These are phyloP conservation scores for Merops nubicus DNA, from an alignment of 2,113 vertebrate genomes.

Conservation along the genomic window DNA sequence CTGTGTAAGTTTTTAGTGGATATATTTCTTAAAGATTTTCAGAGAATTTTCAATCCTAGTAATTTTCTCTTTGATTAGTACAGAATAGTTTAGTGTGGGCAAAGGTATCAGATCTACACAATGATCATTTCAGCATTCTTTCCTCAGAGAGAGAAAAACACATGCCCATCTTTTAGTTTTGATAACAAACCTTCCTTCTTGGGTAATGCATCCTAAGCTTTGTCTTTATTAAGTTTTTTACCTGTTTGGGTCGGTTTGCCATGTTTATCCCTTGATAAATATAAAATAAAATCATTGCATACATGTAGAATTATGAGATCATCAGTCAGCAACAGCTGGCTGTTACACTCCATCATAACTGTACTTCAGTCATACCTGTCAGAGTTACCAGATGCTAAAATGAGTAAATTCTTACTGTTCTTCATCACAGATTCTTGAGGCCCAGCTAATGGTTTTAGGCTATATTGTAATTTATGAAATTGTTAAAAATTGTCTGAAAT, in stretches of 20 bases:
- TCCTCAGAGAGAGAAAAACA: not conserved
- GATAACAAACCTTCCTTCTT: not conserved
- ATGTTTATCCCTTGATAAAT: not conserved
- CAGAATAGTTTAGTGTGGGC: not conserved
- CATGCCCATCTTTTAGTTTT: not conserved
- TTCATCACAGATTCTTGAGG: not conserved
- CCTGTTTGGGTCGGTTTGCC: not conserved
- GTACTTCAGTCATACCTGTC: slow-evolving; percentile 21
- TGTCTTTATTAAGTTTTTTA: not conserved
- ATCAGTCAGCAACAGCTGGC: not conserved
- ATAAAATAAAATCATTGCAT: not conserved
- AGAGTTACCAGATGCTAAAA: not conserved
- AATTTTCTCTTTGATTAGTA: not conserved
- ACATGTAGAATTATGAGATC: not conserved
- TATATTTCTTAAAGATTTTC: not conserved
- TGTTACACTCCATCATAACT: slow-evolving; percentile 3
- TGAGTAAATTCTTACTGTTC: not conserved
- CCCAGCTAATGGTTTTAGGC: not conserved
- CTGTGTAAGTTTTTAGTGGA: not conserved
- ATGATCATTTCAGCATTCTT: not conserved
- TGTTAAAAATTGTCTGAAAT: not conserved
- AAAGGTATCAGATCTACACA: not conserved
- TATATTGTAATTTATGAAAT: not conserved
- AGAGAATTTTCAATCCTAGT: not conserved
- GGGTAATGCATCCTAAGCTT: not conserved